Base-by-base conservation (phyloP, 1,140 invertebrate species). In the Monomorium pharaonis region DNA sequence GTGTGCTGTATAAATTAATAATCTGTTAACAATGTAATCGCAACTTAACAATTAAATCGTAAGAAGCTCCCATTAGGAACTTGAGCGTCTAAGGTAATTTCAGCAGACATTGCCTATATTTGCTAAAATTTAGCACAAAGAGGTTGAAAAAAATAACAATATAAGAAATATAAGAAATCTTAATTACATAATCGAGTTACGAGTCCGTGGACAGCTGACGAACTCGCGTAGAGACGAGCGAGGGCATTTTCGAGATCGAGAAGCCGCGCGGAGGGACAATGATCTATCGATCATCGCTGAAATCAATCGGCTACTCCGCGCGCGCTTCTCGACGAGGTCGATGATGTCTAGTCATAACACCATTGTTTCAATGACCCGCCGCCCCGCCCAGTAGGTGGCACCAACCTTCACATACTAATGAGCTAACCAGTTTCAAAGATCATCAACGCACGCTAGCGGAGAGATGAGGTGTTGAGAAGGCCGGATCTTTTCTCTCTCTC, bases 321-420 rank as follows among this genome's bases (percentile, higher is more conserved):
- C 27, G 84, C 60, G 24, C 58, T 65, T 24, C 24, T 54, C 54
- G 67, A 84, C 47, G 58, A 81, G 80, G 65, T 85, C 86, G 89
- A 91, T 89, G 91, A 92, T 92, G 86, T 84, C 86, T 87, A 92
- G 89, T 92, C 91, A 88, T 74, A 92, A 92, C 91, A 92, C 86
- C 81, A 91, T 92, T 92, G 91, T 92, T 92, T 92, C 91, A 91
- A 90, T 91, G 89, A 92, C 91, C 91, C 80, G 85, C 76, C 81
- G 91, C 86, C 85, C 90, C 90, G 91, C 91, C 91, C 91, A 87
- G 91, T 91, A 88, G 91, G 91, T 91, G 91, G 91, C 88, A 91
- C 72, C 90, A 89, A 72, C 72, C 88, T 86, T 87, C 88, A 90
- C 86, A 87, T 91, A 91, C 88, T 91, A 91, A 91, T 91, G 90